A percentile compares a stretch with the other conserved stretches of the same genome.
phyloP scores from a whole-genome alignment of 2,797 vertebrate species.

The Rhyacichthys aspro region DNA sequence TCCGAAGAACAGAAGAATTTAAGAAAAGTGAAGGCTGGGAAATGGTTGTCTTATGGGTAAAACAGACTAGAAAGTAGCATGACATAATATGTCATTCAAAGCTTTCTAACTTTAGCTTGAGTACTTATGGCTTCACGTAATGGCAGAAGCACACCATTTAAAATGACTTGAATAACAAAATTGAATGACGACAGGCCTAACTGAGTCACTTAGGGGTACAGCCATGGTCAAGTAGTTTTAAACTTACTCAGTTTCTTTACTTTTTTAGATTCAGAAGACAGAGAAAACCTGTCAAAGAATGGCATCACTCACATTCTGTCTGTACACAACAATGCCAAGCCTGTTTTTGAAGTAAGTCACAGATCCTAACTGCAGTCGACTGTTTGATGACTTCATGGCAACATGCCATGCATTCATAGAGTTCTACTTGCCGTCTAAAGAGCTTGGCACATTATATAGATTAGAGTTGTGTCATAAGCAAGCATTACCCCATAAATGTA shows the following conservation, averaged over 20 bases:
- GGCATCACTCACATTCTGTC: slow-evolving; percentile 90
- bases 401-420: background rate
- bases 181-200: slow-evolving; percentile 29
- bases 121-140: slow-evolving; percentile 20
- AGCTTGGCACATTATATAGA: background rate
- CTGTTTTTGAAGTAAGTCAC: slow-evolving; percentile 83
- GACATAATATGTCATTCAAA: slow-evolving; percentile 34
- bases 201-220: slow-evolving; percentile 14
- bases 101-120: slow-evolving; percentile 64
- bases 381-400: too few relatives aligned
- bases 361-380: slow-evolving; percentile 11
- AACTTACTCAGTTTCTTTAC: background rate
- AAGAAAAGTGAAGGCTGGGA: too few relatives aligned
- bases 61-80: too few relatives aligned
- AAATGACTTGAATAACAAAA: slow-evolving; percentile 62
- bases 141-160: slow-evolving; percentile 35
- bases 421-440: slow-evolving; percentile 16
- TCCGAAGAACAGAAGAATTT: too few relatives aligned
- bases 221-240: slow-evolving; percentile 5
- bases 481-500: too few relatives aligned
- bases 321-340: slow-evolving; percentile 84
- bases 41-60: too few relatives aligned
- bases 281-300: slow-evolving; percentile 77
- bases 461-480: too few relatives aligned
- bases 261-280: slow-evolving; percentile 86